phyloP scores from a whole-genome alignment of 2,113 vertebrate species.

The Chlorodrepanis virens region DNA sequence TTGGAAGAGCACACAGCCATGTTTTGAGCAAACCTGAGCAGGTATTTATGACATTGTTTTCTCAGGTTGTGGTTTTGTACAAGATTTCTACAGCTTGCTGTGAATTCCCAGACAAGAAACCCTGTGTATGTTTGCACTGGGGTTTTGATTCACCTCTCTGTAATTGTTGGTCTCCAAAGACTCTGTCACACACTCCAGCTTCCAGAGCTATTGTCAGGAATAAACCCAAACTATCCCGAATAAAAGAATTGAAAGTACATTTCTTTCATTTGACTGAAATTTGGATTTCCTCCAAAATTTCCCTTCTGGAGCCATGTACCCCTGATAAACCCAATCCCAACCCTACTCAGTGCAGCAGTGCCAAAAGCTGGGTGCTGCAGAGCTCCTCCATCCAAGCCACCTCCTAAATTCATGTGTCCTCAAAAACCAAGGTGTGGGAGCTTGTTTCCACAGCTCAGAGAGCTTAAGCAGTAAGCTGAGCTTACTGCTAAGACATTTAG shows the following conservation, averaged over 20 bases:
- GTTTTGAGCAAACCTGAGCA: background rate
- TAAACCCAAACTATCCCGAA: background rate
- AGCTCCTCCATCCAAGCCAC: background rate
- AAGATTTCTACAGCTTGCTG: background rate
- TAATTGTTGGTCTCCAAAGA: background rate
- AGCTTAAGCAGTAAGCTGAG: background rate
- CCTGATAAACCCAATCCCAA: background rate
- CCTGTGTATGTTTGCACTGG: background rate
- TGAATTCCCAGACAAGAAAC: background rate
- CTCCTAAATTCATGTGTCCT: background rate
- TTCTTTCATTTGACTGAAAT: background rate
- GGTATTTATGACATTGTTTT: background rate
- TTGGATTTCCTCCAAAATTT: background rate
- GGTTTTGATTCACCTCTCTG: background rate
- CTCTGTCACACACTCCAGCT: background rate
- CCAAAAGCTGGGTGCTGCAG: background rate
- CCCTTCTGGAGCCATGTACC: background rate
- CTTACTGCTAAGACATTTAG: background rate
- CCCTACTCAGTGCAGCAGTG: background rate
- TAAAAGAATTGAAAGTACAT: background rate
- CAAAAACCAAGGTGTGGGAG: fast-evolving
- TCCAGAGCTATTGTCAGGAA: slow-evolving; percentile 27
- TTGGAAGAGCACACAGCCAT: background rate
- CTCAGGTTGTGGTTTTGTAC: background rate
- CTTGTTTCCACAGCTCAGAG: background rate